phyloP scores from a whole-genome alignment of 92 coral and sea anemone genomes.

The Virgularia gustaviana region DNA sequence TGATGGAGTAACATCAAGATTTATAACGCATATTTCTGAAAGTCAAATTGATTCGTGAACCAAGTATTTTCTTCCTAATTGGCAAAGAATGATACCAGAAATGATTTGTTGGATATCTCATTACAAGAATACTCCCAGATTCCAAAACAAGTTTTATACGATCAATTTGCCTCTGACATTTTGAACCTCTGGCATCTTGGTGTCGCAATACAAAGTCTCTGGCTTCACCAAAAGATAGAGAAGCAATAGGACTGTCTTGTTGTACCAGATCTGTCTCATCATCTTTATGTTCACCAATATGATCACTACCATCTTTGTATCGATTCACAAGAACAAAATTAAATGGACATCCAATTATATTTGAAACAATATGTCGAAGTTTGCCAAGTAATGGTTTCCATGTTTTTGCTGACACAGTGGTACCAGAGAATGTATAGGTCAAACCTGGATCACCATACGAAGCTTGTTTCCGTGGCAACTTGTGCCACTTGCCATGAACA shows the following conservation, averaged over 20 bases:
- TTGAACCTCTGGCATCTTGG: constrained; percentile 63
- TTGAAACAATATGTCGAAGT: constrained; percentile 44
- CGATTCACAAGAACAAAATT: constrained; percentile 83
- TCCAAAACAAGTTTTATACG: constrained; percentile 62
- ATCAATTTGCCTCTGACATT: constrained; percentile 54
- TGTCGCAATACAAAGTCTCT: constrained; percentile 82
- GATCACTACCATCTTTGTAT: constrained; percentile 76
- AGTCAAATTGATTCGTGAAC: constrained; percentile 72
- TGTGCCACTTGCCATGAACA: constrained; percentile 69
- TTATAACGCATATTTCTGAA: constrained; percentile 61
- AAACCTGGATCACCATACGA: constrained; percentile 73
- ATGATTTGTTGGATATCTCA: constrained; percentile 72
- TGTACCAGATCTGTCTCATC: constrained; percentile 65
- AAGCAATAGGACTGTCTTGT: constrained; percentile 66
- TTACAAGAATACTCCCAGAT: constrained; percentile 69
- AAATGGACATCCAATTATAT: constrained; percentile 51
- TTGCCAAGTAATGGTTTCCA: constrained; percentile 69
- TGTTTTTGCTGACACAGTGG: constrained; percentile 62
- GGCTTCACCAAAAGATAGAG: constrained; percentile 67
- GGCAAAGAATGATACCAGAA: constrained; percentile 85
- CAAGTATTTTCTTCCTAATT: constrained; percentile 54
- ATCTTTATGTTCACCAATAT: constrained; percentile 82
- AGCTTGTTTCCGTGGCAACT: constrained; percentile 66
- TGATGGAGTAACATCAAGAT: too few relatives aligned
- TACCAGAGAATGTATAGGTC: constrained; percentile 67